phyloP scores from a whole-genome alignment of 2,888 invertebrate genomes.

The Rhagium mordax region DNA sequence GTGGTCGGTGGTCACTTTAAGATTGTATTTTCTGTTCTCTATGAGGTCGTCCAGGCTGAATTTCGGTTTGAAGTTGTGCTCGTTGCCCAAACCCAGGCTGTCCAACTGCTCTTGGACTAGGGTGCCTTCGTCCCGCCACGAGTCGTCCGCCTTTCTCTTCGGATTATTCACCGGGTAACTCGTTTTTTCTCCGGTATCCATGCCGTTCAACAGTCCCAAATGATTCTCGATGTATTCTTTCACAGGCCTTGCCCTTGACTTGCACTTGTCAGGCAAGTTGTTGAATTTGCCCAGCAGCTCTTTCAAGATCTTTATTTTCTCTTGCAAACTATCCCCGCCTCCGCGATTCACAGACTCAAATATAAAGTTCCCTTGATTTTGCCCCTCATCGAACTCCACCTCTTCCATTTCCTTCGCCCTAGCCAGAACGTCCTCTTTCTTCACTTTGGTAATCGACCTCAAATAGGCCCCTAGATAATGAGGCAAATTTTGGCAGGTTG shows the following conservation, averaged over 20 bases:
- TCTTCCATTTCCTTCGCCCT: conserved; percentile 55
- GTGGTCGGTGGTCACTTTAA: neutral
- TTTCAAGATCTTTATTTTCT: conserved; percentile 54
- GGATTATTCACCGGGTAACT: neutral
- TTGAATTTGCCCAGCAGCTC: conserved; percentile 62
- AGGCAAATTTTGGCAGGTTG: conserved; percentile 53
- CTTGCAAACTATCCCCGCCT: conserved; percentile 47
- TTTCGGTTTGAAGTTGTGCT: conserved; percentile 53
- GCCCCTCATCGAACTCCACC: conserved; percentile 48
- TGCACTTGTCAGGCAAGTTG: conserved; percentile 60
- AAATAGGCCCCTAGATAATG: conserved; percentile 46
- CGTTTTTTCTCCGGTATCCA: conserved; percentile 19
- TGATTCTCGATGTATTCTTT: conserved; percentile 65
- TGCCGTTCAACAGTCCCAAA: conserved; percentile 57
- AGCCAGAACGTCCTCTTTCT: conserved; percentile 45
- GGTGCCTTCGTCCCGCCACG: neutral
- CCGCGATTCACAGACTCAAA: conserved; percentile 50
- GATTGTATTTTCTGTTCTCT: conserved; percentile 38
- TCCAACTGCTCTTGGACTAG: conserved; percentile 57
- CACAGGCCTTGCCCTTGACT: conserved; percentile 63
- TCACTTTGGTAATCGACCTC: conserved; percentile 49
- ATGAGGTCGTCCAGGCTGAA: conserved; percentile 55
- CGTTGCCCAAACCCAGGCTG: conserved; percentile 57
- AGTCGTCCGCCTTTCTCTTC: neutral
- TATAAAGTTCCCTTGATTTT: conserved; percentile 54